phyloP scores from a whole-genome alignment of 2,113 vertebrate species.

The Spea multiplicata region DNA sequence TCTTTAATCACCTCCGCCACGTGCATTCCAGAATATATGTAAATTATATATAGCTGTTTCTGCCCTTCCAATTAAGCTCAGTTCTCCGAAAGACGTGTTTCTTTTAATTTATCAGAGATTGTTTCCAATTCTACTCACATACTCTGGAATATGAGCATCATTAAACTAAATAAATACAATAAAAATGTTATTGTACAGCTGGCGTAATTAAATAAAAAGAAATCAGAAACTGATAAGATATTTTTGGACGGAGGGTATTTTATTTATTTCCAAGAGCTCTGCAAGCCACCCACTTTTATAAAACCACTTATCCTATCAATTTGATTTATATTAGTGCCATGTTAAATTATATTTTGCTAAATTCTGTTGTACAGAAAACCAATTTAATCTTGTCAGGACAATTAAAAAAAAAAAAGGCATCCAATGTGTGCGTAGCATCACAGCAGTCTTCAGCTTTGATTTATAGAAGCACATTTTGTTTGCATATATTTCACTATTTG shows the following conservation, averaged over 20 bases:
- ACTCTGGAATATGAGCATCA: not conserved
- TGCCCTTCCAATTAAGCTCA: too few species aligned
- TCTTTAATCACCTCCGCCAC: too few species aligned
- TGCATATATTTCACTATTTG: not conserved
- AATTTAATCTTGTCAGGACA: constrained; percentile 41
- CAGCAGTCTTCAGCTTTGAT: constrained; percentile 12
- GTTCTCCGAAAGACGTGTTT: too few species aligned
- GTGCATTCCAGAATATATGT: too few species aligned
- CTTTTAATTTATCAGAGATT: too few species aligned
- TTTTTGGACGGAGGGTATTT: constrained; percentile 62
- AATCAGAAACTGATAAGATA: constrained; percentile 57
- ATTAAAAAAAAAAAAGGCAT: constrained; percentile 49
- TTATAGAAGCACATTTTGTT: constrained; percentile 6
- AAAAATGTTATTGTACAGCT: not conserved
- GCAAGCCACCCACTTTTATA: constrained; percentile 52
- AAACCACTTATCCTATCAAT: constrained; percentile 49
- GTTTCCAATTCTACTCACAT: too few species aligned
- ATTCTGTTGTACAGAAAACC: constrained; percentile 44
- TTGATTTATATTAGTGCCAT: constrained; percentile 51
- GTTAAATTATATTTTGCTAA: constrained; percentile 51
- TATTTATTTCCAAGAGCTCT: constrained; percentile 58
- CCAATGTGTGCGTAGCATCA: not conserved
- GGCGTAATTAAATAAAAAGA: constrained; percentile 59
- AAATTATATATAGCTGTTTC: too few species aligned
- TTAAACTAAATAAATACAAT: not conserved